A percentile compares a stretch with the other conserved stretches of the same genome.
phyloP scores from a whole-genome alignment of 2,888 invertebrate genomes.

The Tuberolachnus salignus region DNA sequence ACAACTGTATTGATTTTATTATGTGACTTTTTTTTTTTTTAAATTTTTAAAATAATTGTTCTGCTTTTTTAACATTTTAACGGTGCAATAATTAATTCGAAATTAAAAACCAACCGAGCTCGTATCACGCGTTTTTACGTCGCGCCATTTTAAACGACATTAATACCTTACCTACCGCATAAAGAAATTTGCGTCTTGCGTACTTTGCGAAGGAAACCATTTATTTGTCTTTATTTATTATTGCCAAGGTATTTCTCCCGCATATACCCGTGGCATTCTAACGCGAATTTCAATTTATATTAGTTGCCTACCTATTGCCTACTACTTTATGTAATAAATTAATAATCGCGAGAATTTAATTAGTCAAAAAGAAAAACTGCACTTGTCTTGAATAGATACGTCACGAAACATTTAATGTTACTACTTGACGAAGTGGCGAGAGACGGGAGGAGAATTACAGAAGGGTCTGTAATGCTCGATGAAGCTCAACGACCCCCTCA shows the following conservation, averaged over 20 bases:
- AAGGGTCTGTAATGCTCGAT: conserved; percentile 29
- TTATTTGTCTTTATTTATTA: conserved; percentile 5
- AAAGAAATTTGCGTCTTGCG: neutral
- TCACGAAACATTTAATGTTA: conserved; percentile 32
- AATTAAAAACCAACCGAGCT: neutral
- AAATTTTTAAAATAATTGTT: too few species aligned
- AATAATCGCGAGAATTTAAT: conserved; percentile 21
- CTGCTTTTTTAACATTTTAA: too few species aligned
- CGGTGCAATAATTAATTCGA: neutral
- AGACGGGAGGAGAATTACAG: neutral
- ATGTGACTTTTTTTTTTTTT: too few species aligned
- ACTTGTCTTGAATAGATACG: conserved; percentile 39
- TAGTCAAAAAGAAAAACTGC: conserved; percentile 28
- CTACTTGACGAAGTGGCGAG: neutral
- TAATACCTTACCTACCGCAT: neutral
- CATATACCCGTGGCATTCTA: neutral
- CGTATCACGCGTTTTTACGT: neutral
- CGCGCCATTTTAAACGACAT: neutral
- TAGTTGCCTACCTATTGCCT: neutral
- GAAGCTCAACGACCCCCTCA: conserved; percentile 22
- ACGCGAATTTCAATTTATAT: neutral
- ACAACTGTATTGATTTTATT: too few species aligned
- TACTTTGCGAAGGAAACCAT: neutral
- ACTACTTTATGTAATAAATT: conserved; percentile 15
- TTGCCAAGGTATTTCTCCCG: neutral